These are phyloP conservation scores for Etheostoma cragini DNA, from an alignment of 2,113 vertebrate species.

Conservation along the genomic window DNA sequence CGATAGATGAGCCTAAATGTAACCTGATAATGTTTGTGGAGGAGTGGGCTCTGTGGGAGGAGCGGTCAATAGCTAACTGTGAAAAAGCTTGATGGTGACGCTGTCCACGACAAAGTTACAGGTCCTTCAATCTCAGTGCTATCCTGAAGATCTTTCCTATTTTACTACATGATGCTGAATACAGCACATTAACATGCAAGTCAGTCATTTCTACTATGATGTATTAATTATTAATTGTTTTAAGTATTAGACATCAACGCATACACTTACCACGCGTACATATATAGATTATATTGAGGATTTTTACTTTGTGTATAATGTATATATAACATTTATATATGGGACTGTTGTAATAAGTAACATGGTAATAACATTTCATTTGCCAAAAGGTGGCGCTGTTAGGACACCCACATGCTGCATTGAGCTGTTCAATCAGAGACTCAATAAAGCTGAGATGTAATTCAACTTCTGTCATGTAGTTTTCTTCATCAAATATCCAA, in stretches of 20 bases:
- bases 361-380: slow-evolving; percentile 56
- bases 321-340: slow-evolving; percentile 74
- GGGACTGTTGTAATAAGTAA: slow-evolving; percentile 65
- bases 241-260: slow-evolving; percentile 62
- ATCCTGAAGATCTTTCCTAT: slow-evolving; percentile 50
- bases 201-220: slow-evolving; percentile 72
- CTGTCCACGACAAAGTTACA: slow-evolving; percentile 30
- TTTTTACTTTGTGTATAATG: slow-evolving; percentile 74
- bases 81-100: slow-evolving; percentile 25
- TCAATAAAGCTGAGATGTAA: slow-evolving; percentile 70
- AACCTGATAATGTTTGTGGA: slow-evolving; percentile 30
- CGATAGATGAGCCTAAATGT: slow-evolving; percentile 24
- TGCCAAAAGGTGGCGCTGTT: slow-evolving; percentile 74
- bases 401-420: slow-evolving; percentile 48
- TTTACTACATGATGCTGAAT: slow-evolving; percentile 54
- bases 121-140: slow-evolving; percentile 62
- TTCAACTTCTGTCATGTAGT: slow-evolving; percentile 18
- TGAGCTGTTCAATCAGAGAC: slow-evolving; percentile 56
- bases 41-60: slow-evolving; percentile 16
- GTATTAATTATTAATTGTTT: slow-evolving; percentile 55
- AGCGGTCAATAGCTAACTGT: slow-evolving; percentile 37
- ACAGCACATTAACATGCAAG: slow-evolving; percentile 53
- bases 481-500: slow-evolving; percentile 3
- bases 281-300: slow-evolving; percentile 43
- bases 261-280: slow-evolving; percentile 57